These are phyloP conservation scores for Ornithoptera priamus DNA, from an alignment of 2,888 invertebrate genomes.

Conservation along the genomic window DNA sequence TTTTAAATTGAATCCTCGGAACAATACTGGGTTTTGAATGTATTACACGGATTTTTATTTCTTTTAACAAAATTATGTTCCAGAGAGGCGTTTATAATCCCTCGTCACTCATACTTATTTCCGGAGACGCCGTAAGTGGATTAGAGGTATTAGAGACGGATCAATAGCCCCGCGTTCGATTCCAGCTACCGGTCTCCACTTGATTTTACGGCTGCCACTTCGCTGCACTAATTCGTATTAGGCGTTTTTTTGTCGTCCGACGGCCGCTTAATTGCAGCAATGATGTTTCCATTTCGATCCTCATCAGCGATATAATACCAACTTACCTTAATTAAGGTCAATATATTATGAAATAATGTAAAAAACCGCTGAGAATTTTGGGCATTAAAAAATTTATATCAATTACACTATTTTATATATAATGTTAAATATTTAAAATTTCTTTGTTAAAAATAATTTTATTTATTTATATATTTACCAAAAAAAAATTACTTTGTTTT, in stretches of 20 bases:
- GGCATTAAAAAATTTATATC: no score
- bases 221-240: conserved; percentile 21
- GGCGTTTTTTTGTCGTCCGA: conserved; percentile 5
- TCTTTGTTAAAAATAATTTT: no score
- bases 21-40: no score
- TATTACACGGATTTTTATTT: conserved; percentile 20
- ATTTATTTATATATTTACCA: no score
- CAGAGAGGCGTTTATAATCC: conserved; percentile 50
- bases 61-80: conserved; percentile 35
- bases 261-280: conserved; percentile 17
- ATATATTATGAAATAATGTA: no score
- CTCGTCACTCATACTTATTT: conserved; percentile 69
- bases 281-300: conserved; percentile 5
- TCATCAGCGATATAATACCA: not conserved
- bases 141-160: conserved; percentile 66
- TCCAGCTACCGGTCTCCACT: conserved; percentile 41
- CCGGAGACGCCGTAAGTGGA: conserved; percentile 66
- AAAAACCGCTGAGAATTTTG: no score
- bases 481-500: no score
- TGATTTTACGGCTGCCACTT: conserved; percentile 31
- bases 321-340: no score
- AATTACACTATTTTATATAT: no score
- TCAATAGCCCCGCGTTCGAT: conserved; percentile 54
- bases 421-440: no score
- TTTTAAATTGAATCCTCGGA: no score